Base-by-base conservation (phyloP, 2,113 vertebrate genomes). In the Setophaga coronata region DNA sequence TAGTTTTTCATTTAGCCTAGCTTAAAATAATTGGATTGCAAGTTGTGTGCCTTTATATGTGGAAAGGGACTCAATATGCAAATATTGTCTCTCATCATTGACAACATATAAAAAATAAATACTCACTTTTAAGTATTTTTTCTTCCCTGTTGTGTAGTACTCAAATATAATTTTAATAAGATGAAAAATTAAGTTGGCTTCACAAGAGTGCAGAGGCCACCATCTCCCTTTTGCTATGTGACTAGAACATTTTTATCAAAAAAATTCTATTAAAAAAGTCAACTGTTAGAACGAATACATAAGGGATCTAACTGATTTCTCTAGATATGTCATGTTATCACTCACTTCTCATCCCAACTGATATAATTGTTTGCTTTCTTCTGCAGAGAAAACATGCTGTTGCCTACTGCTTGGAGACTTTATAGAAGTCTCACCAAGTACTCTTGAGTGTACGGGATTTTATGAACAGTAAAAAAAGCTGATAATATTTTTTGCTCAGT, bases 1-100 rank as follows among this genome's bases (percentile, higher is more conserved):
- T 85, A 40, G 43, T 89, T 93, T 86, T 73, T 94, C 61, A 78
- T 80, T 73, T 73, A 70, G 76, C 36, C 95, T 66, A 84, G 60
- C 62, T 94, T 88, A 89, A 80, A 83, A 34, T 47, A 85, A 87
- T 58, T 82, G 53, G n/a, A 87, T 90, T 82, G 70, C 53, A 78
- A 86, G 58, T 50, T 61, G 14, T 87, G 14, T 61, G 40, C 12
- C 34, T 79, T 3, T 64, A 7, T 28, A 47, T 57, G 71, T 88
- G 71, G 43, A 93, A 90, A 82, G 26, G 36, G 34, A 64, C 56
- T 73, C 50, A 50, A 56, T 74, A 89, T 51, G 13, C 54, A 95
- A 90, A 92, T 92, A 69, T 7, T 51, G 9, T 62, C 94, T 87
- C 81, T 62, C 56, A 73, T 50, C 9, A 69, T 7, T 45, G 36